Conservation (phyloP, 2,888 invertebrate species). For the Cabera pusaria region DNA sequence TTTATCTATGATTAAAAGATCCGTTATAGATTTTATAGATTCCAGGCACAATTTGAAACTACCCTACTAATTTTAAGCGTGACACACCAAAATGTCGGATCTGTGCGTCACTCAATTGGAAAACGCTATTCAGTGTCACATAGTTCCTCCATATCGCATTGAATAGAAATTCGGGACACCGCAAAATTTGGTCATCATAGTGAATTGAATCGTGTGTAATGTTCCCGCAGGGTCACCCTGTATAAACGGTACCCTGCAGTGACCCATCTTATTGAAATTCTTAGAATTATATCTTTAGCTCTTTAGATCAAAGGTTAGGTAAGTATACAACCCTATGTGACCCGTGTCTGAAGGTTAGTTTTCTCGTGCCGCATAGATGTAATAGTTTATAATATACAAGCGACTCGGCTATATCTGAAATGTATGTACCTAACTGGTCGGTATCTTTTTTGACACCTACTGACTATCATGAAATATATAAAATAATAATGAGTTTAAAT, state of each 20-base stretch:
- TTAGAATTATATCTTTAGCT: too few relatives aligned
- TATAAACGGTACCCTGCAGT: neutral
- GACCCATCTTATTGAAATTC: neutral
- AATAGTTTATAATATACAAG: too few relatives aligned
- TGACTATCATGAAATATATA: too few relatives aligned
- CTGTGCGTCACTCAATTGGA: constrained; percentile 54
- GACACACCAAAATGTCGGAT: constrained; percentile 48
- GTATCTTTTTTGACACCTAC: too few relatives aligned
- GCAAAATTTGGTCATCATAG: constrained; percentile 72
- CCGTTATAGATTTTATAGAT: constrained; percentile 29
- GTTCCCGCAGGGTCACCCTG: constrained; percentile 30
- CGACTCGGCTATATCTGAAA: too few relatives aligned
- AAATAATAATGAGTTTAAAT: too few relatives aligned
- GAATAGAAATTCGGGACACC: constrained; percentile 67
- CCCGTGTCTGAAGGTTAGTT: too few relatives aligned
- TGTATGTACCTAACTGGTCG: too few relatives aligned
- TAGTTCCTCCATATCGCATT: constrained; percentile 49
- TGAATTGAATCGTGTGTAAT: constrained; percentile 67
- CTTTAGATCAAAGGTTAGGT: too few relatives aligned
- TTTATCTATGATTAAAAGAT: too few relatives aligned
- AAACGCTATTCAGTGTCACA: constrained; percentile 51
- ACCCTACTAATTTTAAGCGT: constrained; percentile 35
- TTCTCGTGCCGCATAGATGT: too few relatives aligned
- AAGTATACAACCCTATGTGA: too few relatives aligned
- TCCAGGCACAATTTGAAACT: constrained; percentile 14